Evolutionary conservation across 1,140 invertebrate genomes (phyloP).

Genomic region (Charaxes varanes): DNA sequence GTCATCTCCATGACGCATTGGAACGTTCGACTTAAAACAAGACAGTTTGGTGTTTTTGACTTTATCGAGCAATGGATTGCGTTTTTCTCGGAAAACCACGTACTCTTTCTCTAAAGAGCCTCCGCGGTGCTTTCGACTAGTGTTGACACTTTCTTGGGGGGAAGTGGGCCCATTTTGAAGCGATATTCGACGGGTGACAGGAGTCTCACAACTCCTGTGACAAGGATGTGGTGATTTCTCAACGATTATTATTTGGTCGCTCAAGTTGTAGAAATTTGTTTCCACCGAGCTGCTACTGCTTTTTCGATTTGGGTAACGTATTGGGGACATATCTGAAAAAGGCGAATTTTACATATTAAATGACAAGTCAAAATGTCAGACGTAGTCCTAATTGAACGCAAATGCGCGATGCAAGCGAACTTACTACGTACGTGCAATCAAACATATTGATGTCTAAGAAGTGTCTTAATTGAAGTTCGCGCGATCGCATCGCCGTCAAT

Average conservation of each 20-base stretch:
- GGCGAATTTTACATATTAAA: too few relatives aligned
- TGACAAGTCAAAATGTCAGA: too few relatives aligned
- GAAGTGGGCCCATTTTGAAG: conserved; percentile 60
- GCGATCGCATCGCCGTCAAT: too few relatives aligned
- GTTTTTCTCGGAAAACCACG: conserved; percentile 75
- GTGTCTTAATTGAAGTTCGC: too few relatives aligned
- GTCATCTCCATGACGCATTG: conserved; percentile 64
- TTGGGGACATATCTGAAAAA: conserved; percentile 80
- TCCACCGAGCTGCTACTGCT: conserved; percentile 80
- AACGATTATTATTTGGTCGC: conserved; percentile 74
- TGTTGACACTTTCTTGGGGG: conserved; percentile 47
- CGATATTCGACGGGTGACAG: conserved; percentile 58
- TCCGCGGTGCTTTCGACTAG: conserved; percentile 65
- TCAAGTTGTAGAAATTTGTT: conserved; percentile 80
- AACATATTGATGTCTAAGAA: too few relatives aligned
- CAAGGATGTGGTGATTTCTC: conserved; percentile 71
- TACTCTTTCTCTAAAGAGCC: conserved; percentile 72
- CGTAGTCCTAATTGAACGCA: too few relatives aligned
- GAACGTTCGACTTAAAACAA: conserved; percentile 76
- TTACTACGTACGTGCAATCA: too few relatives aligned
- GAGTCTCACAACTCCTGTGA: conserved; percentile 50
- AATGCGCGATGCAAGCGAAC: too few relatives aligned
- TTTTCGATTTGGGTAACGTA: conserved; percentile 78
- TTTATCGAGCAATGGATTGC: conserved; percentile 80
- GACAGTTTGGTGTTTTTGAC: conserved; percentile 82